Conservation (phyloP, 1,140 invertebrate species). For the Zaprionus tsacasi region DNA sequence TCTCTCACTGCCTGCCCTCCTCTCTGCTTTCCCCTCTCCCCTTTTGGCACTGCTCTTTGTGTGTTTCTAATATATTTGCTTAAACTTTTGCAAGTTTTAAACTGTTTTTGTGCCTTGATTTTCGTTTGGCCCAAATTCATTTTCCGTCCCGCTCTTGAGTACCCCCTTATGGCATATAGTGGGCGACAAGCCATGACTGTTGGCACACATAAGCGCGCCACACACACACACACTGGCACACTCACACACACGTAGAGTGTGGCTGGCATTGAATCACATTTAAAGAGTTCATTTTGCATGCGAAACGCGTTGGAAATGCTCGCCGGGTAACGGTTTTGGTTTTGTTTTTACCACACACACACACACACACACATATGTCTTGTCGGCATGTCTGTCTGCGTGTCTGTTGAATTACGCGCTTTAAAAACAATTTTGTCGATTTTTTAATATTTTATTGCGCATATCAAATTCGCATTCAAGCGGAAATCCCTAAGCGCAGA, state of each 20-base stretch:
- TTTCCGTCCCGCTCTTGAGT: neutral
- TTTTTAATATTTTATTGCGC: conserved; percentile 81
- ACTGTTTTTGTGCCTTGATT: conserved; percentile 22
- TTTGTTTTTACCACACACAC: conserved; percentile 42
- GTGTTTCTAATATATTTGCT: conserved; percentile 16
- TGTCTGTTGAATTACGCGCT: conserved; percentile 77
- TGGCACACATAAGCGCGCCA: conserved; percentile 6
- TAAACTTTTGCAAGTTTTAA: conserved; percentile 18
- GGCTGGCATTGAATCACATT: conserved; percentile 54
- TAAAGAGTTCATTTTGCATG: conserved; percentile 78
- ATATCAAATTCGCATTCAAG: conserved; percentile 81
- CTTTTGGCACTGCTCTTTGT: neutral
- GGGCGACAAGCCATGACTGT: conserved; percentile 21
- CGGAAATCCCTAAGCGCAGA: conserved; percentile 78
- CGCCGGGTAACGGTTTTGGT: conserved; percentile 53
- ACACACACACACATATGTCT: conserved; percentile 32
- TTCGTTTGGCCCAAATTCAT: conserved; percentile 5
- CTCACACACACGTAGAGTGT: neutral
- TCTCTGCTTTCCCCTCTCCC: neutral
- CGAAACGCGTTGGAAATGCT: conserved; percentile 63
- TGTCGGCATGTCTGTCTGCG: conserved; percentile 17
- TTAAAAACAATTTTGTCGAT: conserved; percentile 81
- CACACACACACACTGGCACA: neutral
- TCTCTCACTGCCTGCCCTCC: too few relatives aligned
- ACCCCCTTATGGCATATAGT: conserved; percentile 13